phyloP scores from a whole-genome alignment of 1,140 invertebrate species.

The Propsilocerus akamusi region DNA sequence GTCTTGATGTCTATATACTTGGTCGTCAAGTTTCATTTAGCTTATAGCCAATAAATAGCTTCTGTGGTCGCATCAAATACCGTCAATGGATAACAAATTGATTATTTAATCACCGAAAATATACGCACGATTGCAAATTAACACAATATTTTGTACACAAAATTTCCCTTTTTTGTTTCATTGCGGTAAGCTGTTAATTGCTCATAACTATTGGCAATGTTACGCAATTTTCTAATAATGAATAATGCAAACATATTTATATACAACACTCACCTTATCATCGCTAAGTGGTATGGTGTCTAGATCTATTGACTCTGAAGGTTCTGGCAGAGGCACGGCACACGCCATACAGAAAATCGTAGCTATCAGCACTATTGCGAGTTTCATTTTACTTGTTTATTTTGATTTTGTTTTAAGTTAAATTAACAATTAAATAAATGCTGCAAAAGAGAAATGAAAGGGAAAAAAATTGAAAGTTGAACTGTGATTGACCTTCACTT shows the following conservation, averaged over 20 bases:
- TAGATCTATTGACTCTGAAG: not conserved
- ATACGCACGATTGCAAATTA: not conserved
- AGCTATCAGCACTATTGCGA: not conserved
- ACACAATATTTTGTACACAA: not conserved
- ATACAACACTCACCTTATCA: slow-evolving; percentile 1
- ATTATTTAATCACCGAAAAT: not conserved
- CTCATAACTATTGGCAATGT: no score
- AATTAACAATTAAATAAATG: not conserved
- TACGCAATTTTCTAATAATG: no score
- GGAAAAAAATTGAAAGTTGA: not conserved
- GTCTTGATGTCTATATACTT: no score
- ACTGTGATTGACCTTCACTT: no score
- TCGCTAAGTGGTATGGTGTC: not conserved
- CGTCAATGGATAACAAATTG: no score
- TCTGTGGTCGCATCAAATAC: no score
- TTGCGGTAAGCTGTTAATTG: not conserved
- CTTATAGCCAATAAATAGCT: no score
- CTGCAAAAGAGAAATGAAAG: not conserved
- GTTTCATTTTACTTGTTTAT: not conserved
- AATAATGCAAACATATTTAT: no score
- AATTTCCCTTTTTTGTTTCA: not conserved
- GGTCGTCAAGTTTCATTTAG: no score
- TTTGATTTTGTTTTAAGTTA: not conserved
- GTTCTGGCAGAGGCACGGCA: not conserved
- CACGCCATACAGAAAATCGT: not conserved